Evolutionary conservation across 2,888 invertebrate species (phyloP).

Genomic region (Epicampocera succincta): DNA sequence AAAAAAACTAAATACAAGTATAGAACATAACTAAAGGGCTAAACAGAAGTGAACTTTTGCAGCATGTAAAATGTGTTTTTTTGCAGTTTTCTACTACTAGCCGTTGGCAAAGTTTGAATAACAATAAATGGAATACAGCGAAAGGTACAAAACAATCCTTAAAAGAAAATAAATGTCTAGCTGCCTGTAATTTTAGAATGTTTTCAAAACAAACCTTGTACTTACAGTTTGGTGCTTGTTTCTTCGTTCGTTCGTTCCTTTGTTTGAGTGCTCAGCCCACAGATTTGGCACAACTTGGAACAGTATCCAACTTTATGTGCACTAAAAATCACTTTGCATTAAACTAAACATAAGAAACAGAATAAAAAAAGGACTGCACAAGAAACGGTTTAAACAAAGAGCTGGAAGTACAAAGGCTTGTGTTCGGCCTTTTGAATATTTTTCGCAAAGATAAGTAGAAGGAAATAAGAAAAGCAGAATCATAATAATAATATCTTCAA

Average conservation of each 20-base stretch:
- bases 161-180: conserved; percentile 9
- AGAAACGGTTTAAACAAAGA: conserved; percentile 47
- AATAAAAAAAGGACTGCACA: conserved; percentile 8
- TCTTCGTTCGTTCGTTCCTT: neutral
- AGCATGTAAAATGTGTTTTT: conserved; percentile 2
- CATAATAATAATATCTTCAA: neutral
- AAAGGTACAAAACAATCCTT: conserved; percentile 13
- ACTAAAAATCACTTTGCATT: conserved; percentile 16
- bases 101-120: conserved; percentile 55
- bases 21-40: conserved; percentile 36
- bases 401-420: conserved; percentile 11
- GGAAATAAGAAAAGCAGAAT: neutral
- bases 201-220: conserved; percentile 58
- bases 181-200: conserved; percentile 56
- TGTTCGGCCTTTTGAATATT: conserved; percentile 26
- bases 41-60: conserved; percentile 42
- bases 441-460: neutral
- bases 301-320: conserved; percentile 15
- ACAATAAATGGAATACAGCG: conserved; percentile 28
- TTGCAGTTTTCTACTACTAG: conserved; percentile 21
- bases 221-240: conserved; percentile 48
- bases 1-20: no score
- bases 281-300: conserved; percentile 12
- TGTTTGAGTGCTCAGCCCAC: conserved; percentile 9
- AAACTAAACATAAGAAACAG: neutral